phyloP scores from a whole-genome alignment of 30 jellyfish, hydroid and myxozoan species.

The Aurelia sp. region DNA sequence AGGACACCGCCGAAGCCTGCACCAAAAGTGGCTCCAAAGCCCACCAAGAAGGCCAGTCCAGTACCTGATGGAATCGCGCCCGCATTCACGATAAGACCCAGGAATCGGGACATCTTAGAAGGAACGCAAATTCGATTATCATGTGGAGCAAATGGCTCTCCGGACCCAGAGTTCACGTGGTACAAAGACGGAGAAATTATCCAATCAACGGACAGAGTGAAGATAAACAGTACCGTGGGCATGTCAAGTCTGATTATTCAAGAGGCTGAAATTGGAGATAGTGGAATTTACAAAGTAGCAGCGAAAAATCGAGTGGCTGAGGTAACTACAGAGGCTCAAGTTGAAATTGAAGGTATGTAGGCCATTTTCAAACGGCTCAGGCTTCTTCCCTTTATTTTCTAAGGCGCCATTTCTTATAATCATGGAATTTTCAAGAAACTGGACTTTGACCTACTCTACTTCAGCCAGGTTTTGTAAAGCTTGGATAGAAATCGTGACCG shows the following conservation, averaged over 20 bases:
- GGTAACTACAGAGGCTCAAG: constrained; percentile 81
- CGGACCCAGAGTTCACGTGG: constrained; percentile 88
- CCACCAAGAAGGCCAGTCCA: constrained; percentile 23
- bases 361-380: no score
- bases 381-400: no score
- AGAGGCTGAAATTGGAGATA: constrained; percentile 80
- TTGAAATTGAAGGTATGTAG: constrained; percentile 79
- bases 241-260: constrained; percentile 74
- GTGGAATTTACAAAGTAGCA: constrained; percentile 82
- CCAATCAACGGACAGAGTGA: constrained; percentile 56
- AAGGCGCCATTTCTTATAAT: no score
- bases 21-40: constrained; percentile 76
- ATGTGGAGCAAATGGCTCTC: constrained; percentile 82
- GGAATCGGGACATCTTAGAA: constrained; percentile 72
- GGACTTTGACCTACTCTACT: no score
- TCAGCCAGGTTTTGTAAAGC: no score
- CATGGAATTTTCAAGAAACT: no score
- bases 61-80: constrained; percentile 70
- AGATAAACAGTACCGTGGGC: constrained; percentile 76
- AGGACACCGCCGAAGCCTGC: constrained; percentile 85
- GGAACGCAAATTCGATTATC: constrained; percentile 82
- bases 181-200: constrained; percentile 74
- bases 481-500: no score
- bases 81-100: constrained; percentile 75
- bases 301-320: constrained; percentile 89